Percentiles rank a stretch among this genome's conserved stretches.
Evolutionary conservation across 2,888 invertebrate genomes (phyloP).

Genomic region (Apamea sordens): DNA sequence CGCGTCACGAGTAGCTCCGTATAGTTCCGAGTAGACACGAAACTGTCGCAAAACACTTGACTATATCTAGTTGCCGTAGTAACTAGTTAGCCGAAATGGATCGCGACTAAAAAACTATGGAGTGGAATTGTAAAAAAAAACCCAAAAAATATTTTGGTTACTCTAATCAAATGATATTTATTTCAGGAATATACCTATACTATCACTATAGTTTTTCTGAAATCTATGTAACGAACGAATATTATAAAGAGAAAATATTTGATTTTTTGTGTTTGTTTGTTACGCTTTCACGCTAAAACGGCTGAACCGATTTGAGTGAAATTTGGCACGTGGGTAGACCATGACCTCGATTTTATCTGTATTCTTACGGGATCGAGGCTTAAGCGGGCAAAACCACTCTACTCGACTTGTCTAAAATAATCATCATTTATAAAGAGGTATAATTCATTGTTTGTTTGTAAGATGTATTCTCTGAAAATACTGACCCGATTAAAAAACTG

Average conservation of each 20-base stretch:
- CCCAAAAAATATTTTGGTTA: neutral
- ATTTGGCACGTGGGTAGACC: no score
- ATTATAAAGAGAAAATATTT: no score
- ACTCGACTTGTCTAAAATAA: neutral
- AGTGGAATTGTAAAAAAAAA: slow-evolving; percentile 31
- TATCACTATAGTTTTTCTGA: no score
- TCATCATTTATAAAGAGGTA: neutral
- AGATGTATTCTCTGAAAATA: neutral
- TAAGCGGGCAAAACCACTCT: no score
- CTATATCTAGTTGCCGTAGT: slow-evolving; percentile 71
- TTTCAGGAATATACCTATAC: no score
- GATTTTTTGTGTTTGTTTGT: no score
- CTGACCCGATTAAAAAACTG: neutral
- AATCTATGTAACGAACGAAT: no score
- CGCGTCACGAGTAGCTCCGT: slow-evolving; percentile 61
- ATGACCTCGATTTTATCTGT: no score
- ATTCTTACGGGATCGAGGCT: no score
- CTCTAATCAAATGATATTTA: no score
- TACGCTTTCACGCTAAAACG: no score
- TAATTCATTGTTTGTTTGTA: neutral
- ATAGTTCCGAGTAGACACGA: slow-evolving; percentile 33
- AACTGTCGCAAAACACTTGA: slow-evolving; percentile 66
- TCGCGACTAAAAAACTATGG: slow-evolving; percentile 56
- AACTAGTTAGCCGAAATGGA: slow-evolving; percentile 74
- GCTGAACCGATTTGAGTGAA: no score